Conservation (phyloP, 2,888 invertebrate species). For the Macrosiphum euphorbiae region DNA sequence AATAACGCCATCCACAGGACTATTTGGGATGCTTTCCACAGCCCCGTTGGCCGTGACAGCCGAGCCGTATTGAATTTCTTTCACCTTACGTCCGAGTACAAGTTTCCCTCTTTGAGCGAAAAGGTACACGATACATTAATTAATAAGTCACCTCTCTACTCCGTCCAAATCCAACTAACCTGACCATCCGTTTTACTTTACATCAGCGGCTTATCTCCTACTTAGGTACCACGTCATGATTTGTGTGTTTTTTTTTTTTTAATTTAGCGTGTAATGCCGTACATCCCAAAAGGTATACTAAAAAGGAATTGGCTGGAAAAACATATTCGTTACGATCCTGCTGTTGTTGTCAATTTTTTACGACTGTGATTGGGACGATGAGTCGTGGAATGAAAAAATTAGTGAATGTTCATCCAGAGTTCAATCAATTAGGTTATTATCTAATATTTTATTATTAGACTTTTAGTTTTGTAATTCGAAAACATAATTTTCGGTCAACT, state of each 20-base stretch:
- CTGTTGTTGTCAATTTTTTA: slow-evolving; percentile 94
- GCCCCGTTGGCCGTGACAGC: slow-evolving; percentile 84
- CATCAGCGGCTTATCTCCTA: neutral
- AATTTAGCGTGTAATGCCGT: slow-evolving; percentile 70
- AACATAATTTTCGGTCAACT: neutral
- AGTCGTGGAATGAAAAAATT: slow-evolving; percentile 93
- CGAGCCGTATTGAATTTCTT: slow-evolving; percentile 88
- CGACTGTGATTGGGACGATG: slow-evolving; percentile 97
- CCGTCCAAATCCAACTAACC: neutral
- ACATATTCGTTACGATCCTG: slow-evolving; percentile 89
- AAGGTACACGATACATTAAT: slow-evolving; percentile 71
- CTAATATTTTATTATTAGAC: neutral
- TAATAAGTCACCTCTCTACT: neutral
- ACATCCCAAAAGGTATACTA: slow-evolving; percentile 92
- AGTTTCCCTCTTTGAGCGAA: slow-evolving; percentile 88
- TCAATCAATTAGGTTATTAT: slow-evolving; percentile 79
- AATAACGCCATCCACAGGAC: slow-evolving; percentile 90
- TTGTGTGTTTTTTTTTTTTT: slow-evolving; percentile 4
- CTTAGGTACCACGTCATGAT: neutral
- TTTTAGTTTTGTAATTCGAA: neutral
- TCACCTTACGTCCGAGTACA: slow-evolving; percentile 83
- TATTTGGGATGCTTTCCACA: slow-evolving; percentile 91
- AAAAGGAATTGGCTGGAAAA: slow-evolving; percentile 97
- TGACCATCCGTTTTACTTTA: neutral
- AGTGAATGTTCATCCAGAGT: slow-evolving; percentile 93